Evolutionary conservation across 2,888 invertebrate genomes (phyloP).

Genomic region (Drosophila sordidula): DNA sequence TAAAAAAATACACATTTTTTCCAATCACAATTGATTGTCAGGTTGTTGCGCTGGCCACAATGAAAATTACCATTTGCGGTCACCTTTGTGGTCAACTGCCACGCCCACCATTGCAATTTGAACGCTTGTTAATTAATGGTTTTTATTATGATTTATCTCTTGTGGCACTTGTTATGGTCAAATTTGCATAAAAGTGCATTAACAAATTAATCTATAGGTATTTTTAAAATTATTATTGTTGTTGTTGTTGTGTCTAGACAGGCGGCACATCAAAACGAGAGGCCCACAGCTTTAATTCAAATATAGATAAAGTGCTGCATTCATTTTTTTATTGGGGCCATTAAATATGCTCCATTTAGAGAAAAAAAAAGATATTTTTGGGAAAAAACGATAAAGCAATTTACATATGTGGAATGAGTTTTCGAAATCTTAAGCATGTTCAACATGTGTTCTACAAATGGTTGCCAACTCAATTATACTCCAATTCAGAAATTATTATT

Average conservation of each 20-base stretch:
- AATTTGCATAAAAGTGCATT: constrained; percentile 43
- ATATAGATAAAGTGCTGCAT: not conserved
- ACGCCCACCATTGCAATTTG: constrained; percentile 49
- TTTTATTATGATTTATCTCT: constrained; percentile 34
- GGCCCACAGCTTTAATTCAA: not conserved
- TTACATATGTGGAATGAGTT: not conserved
- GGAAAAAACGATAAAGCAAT: not conserved
- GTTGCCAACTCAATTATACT: not conserved
- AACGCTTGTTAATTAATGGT: constrained; percentile 64
- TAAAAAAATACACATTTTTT: not conserved
- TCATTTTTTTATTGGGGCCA: not conserved
- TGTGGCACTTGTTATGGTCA: constrained; percentile 21
- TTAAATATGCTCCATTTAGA: constrained; percentile 5
- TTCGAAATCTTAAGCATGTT: not conserved
- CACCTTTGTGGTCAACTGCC: constrained; percentile 34
- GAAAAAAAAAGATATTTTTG: not conserved
- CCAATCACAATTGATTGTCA: constrained; percentile 8
- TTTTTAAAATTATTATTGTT: not conserved
- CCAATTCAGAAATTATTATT: too few species aligned
- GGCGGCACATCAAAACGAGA: constrained; percentile 14
- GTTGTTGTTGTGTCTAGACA: constrained; percentile 1
- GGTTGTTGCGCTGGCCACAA: constrained; percentile 10
- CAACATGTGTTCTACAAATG: not conserved
- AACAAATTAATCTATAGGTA: constrained; percentile 23
- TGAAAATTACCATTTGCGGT: constrained; percentile 51